These are phyloP conservation scores for Octopus bimaculoides DNA, from an alignment of 1,140 invertebrate genomes.

Conservation along the genomic window DNA sequence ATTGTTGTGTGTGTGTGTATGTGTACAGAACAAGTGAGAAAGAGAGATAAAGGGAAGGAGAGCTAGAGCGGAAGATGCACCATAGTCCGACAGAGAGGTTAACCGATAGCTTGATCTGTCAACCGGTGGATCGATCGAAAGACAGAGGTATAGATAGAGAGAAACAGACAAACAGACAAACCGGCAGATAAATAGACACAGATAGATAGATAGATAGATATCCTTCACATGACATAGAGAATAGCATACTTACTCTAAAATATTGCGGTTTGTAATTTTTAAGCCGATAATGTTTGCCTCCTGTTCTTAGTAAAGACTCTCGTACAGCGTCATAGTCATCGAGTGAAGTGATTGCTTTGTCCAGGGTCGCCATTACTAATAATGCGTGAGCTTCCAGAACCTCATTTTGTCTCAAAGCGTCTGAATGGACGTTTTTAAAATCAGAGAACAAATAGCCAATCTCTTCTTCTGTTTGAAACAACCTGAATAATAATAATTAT, in stretches of 20 bases:
- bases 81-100: too few species aligned
- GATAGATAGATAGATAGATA: too few species aligned
- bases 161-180: too few species aligned
- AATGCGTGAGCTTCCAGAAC: constrained; percentile 42
- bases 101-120: too few species aligned
- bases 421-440: constrained; percentile 37
- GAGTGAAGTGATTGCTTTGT: constrained; percentile 43
- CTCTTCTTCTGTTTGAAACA: constrained; percentile 38
- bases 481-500: constrained; percentile 25
- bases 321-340: constrained; percentile 40
- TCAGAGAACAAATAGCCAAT: constrained; percentile 35
- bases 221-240: too few species aligned
- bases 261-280: constrained; percentile 31
- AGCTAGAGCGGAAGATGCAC: too few species aligned
- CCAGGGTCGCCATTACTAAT: constrained; percentile 43
- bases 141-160: too few species aligned
- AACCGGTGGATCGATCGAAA: too few species aligned
- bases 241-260: constrained; percentile 35
- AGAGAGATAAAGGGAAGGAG: too few species aligned
- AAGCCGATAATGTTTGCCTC: constrained; percentile 35
- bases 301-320: constrained; percentile 30
- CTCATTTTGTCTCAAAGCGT: constrained; percentile 41
- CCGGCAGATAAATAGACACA: too few species aligned
- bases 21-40: too few species aligned
- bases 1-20: too few species aligned